Evolutionary conservation across 2,888 invertebrate genomes (phyloP), one percentile per base, ranked within the genome.

Genomic region (Orthosia cruda): DNA sequence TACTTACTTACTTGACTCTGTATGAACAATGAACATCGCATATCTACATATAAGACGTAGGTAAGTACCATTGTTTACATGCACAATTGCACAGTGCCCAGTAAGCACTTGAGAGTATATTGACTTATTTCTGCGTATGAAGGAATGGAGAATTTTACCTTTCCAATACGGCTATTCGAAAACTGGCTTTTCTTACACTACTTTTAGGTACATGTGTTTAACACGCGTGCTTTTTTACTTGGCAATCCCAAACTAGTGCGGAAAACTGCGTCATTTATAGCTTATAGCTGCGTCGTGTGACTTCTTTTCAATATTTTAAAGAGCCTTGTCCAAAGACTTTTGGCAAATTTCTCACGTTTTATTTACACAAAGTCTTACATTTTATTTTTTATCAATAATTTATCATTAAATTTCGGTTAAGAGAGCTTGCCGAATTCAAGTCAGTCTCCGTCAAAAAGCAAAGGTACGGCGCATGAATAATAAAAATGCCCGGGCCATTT

Each of bases 1-100:
- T 40, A 58, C 32, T 4, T 32, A 57, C 47, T 49, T 18, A 26
- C 50, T 58, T 63, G 70, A 49, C 57, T 66, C 26, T 55, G 49
- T 59, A 18, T 32, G 26, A 49, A 47, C n/a, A 58, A 18, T 23
- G 26, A 49, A 47, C n/a, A 58, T 52, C 32, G 13, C 47, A 63
- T 20, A 57, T 50, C 3, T 32, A 32, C 40, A 32, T 55, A 40
- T 49, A 71, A 52, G 50, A 45, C 50, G 49, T 69, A 61, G 52
- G 20, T 50, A 57, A 57, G 76, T 66, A 55, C 76, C 58, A 81
- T 81, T 80, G 81, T 81, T 80, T 81, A 67, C 66, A 12, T 23
- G 18, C 26, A 49, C 77, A 23, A 49, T 47, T 52, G 26, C 20
- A 49, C 73, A 45, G 40, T 47, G 49, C 58, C 58, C 54, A 40